These are phyloP conservation scores for Eufriesea mexicana DNA, from an alignment of 1,140 invertebrate species.

Conservation along the genomic window DNA sequence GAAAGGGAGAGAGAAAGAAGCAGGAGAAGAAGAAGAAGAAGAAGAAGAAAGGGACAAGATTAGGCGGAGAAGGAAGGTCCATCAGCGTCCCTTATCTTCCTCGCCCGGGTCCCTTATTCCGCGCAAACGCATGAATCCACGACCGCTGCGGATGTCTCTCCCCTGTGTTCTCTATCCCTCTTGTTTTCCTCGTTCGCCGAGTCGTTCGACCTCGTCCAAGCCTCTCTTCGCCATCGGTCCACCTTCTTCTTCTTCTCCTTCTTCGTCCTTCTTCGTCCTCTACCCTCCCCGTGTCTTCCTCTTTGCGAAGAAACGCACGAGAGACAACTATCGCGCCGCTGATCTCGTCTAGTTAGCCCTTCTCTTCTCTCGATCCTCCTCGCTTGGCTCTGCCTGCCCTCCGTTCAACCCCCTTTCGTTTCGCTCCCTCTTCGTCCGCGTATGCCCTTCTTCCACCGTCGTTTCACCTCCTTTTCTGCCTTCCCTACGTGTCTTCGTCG, in stretches of 20 bases:
- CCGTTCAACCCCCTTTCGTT: neutral
- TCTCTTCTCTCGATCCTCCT: slow-evolving; percentile 49
- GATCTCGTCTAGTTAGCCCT: slow-evolving; percentile 80
- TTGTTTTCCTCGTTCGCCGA: slow-evolving; percentile 18
- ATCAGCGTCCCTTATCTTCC: slow-evolving; percentile 70
- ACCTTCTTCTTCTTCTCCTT: neutral
- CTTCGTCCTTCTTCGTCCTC: too few relatives aligned
- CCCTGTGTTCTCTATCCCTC: slow-evolving; percentile 33
- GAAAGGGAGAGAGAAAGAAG: neutral
- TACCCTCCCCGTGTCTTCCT: slow-evolving; percentile 35
- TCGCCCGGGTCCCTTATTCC: slow-evolving; percentile 62
- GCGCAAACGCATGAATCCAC: slow-evolving; percentile 68
- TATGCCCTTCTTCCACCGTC: neutral
- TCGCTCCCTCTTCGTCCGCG: neutral
- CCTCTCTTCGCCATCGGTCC: slow-evolving; percentile 1
- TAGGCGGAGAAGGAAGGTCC: slow-evolving; percentile 65
- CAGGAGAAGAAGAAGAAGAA: neutral
- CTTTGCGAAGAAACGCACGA: slow-evolving; percentile 63
- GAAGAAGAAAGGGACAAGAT: slow-evolving; percentile 15
- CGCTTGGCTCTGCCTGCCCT: neutral
- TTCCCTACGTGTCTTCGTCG: slow-evolving; percentile 34
- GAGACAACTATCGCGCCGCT: slow-evolving; percentile 74
- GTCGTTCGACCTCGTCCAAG: neutral
- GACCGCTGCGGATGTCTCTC: slow-evolving; percentile 58
- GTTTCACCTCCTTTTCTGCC: neutral